Evolutionary conservation across 2,113 vertebrate species (phyloP), one percentile per base, ranked within the genome.

Genomic region (Cacatua alba): DNA sequence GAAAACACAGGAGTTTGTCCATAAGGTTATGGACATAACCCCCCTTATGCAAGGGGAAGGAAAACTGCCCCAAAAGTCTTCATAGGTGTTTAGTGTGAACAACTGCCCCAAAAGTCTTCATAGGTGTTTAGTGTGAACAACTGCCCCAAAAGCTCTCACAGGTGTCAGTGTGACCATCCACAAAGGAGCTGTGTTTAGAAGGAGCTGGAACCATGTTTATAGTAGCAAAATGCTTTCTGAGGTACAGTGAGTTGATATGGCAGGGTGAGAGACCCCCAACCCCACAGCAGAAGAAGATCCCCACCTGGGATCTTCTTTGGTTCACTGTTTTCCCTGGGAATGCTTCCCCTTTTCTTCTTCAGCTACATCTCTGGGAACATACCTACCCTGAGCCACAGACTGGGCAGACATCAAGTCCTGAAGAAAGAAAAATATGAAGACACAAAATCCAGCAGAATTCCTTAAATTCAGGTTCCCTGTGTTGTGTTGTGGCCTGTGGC

Each of bases 401-500:
- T 7, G 57, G 21, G n/a, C 9, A 75, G 43, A 26, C 6, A 24
- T 9, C 17, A 65, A 31, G 20, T 70, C 44, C 31, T 60, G 20
- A 26, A 33, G 31, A 55, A 74, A 49, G 33, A 43, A 39, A 17
- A 44, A 12, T 3, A 57, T 17, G n/a, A 52, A 68, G 20, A 24
- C 6, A 9, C 8, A 5, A 5, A 69, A 37, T 5, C 3, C 9
- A 65, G 11, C 26, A 85, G 8, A 51, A 35, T 55, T 44, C 17
- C 33, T 33, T 74, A 41, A 78, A 72, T 31, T 21, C 18, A 8
- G 3, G 11, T 51, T 62, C 5, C 10, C 4, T 3, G 2, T 20
- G 31, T 9, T 52, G 24, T 29, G 6, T 2, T 29, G 17, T 65
- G 31, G 14, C 43, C 28, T 9, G 0, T 3, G 10, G 35, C 2